Conservation (phyloP, 2,113 vertebrate genomes). For the Hydrochoerus hydrochaeris region DNA sequence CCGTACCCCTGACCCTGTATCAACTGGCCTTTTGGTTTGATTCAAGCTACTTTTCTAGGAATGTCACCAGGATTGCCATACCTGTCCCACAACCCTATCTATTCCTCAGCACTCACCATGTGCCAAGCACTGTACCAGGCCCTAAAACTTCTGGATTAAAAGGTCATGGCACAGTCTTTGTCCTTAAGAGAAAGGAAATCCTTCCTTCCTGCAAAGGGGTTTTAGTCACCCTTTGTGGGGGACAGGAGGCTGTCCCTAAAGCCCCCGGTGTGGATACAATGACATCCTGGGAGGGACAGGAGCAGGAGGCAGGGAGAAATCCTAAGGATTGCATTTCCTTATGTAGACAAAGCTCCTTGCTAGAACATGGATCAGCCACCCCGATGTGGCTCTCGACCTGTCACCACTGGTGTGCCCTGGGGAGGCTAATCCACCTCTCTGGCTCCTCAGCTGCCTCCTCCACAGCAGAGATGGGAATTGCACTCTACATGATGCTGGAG, state of each 20-base stretch:
- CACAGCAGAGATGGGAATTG: background rate
- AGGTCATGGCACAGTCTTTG: background rate
- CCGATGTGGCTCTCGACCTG: background rate
- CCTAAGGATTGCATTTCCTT: background rate
- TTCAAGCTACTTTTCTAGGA: background rate
- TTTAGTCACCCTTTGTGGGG: background rate
- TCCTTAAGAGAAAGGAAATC: constrained; percentile 55
- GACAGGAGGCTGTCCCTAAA: background rate
- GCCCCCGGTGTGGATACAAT: background rate
- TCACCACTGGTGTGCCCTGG: accelerated
- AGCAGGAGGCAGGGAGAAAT: too few relatives aligned
- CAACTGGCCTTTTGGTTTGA: background rate
- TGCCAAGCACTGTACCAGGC: background rate
- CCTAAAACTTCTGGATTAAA: background rate
- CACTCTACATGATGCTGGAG: background rate
- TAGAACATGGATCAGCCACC: background rate
- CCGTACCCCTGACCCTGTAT: background rate
- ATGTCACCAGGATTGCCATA: background rate
- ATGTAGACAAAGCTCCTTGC: background rate
- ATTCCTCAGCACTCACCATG: background rate
- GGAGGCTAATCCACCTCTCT: background rate
- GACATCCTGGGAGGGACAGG: background rate
- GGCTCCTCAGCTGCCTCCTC: background rate
- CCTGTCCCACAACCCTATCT: background rate
- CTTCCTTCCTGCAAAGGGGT: background rate